A percentile compares a stretch with the other conserved stretches of the same genome.
Evolutionary conservation across 1,140 invertebrate species (phyloP).

Genomic region (Yoshiicerus persimilis): DNA sequence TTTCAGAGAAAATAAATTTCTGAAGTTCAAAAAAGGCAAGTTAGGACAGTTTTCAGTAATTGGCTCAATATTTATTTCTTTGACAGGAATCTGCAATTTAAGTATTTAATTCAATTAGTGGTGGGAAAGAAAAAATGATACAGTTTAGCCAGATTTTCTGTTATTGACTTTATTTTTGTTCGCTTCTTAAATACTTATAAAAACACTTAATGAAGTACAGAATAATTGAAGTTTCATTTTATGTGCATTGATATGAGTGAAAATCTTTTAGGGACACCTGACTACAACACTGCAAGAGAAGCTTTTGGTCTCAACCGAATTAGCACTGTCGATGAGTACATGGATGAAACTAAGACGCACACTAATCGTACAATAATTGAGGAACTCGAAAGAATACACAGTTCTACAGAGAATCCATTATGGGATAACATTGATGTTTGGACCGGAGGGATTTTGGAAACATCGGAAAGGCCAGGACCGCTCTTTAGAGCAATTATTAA

Average conservation of each 20-base stretch:
- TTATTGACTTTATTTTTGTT: too few relatives aligned
- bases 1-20: too few relatives aligned
- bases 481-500: conserved; percentile 61
- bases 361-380: not conserved
- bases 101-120: too few relatives aligned
- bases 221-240: too few relatives aligned
- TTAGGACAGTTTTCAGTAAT: too few relatives aligned
- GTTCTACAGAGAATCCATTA: conserved; percentile 25
- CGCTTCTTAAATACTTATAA: not conserved
- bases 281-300: conserved; percentile 65
- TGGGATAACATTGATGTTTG: conserved; percentile 65
- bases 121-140: too few relatives aligned
- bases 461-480: conserved; percentile 61
- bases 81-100: too few relatives aligned
- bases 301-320: conserved; percentile 57
- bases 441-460: conserved; percentile 69
- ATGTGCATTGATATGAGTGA: too few relatives aligned
- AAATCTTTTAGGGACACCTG: conserved; percentile 36
- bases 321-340: conserved; percentile 52
- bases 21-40: too few relatives aligned
- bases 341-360: conserved; percentile 48
- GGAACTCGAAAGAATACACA: not conserved
- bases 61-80: too few relatives aligned
- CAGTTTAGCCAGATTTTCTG: too few relatives aligned
- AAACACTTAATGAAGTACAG: too few relatives aligned